A percentile compares a stretch with the other conserved stretches of the same genome.
Evolutionary conservation across 2,797 vertebrate species (phyloP).

Genomic region (Argya squamiceps): DNA sequence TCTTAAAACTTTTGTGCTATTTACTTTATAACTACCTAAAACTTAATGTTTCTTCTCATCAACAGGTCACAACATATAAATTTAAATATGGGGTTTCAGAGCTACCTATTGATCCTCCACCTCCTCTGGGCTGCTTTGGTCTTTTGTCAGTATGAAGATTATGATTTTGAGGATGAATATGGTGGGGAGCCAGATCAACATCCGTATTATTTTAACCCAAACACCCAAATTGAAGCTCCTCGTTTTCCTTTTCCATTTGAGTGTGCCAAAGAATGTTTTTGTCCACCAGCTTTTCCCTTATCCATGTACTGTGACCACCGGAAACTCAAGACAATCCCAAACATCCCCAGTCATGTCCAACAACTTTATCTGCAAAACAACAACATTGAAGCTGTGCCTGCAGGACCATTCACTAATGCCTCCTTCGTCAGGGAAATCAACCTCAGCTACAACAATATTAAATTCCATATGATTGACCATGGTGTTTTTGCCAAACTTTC

Average conservation of each 20-base stretch:
- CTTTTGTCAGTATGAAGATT: constrained; percentile 75
- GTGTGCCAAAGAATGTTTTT: constrained; percentile 82
- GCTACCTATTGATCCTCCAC: constrained; percentile 29
- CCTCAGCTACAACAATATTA: constrained; percentile 82
- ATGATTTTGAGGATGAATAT: constrained; percentile 79
- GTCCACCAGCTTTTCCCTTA: constrained; percentile 74
- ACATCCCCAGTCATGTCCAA: constrained; percentile 74
- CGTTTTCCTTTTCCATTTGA: constrained; percentile 22
- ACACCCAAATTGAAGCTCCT: constrained; percentile 40
- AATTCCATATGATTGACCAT: constrained; percentile 73
- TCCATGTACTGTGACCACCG: constrained; percentile 84
- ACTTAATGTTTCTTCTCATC: constrained; percentile 11
- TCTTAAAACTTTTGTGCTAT: neutral
- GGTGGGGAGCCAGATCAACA: constrained; percentile 59
- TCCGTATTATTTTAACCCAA: constrained; percentile 65
- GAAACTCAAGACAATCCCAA: constrained; percentile 78
- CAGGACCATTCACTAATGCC: constrained; percentile 75
- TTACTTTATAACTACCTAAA: neutral
- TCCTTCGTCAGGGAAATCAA: constrained; percentile 81
- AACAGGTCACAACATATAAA: constrained; percentile 33
- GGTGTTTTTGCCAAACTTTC: constrained; percentile 76
- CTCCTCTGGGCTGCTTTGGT: constrained; percentile 66
- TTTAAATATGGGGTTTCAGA: constrained; percentile 65
- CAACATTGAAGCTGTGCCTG: constrained; percentile 76
- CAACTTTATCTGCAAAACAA: constrained; percentile 83